Conservation (phyloP, 1,140 invertebrate species). For the Venturia canescens region DNA sequence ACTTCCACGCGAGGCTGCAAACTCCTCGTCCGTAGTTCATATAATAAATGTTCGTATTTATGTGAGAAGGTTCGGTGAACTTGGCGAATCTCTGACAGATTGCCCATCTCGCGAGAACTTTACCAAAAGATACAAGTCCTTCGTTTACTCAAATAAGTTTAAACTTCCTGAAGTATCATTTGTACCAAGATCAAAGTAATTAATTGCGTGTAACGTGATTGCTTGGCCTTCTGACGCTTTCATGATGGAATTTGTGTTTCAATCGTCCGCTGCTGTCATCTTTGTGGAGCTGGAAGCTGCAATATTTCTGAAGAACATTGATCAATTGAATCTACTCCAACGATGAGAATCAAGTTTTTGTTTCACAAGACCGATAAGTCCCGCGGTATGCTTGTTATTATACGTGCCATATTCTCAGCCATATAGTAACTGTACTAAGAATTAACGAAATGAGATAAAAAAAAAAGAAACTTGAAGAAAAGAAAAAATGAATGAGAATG, state of each 20-base stretch:
- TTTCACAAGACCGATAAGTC: conserved; percentile 13
- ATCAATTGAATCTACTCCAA: conserved; percentile 1
- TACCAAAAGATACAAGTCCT: neutral
- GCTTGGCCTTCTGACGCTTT: neutral
- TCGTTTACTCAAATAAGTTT: neutral
- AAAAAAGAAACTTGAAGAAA: conserved; percentile 6
- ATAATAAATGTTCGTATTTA: conserved; percentile 47
- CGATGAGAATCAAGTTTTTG: conserved; percentile 23
- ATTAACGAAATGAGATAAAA: neutral
- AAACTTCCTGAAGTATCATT: neutral
- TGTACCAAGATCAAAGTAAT: neutral
- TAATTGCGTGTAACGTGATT: neutral
- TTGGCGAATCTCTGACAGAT: conserved; percentile 30
- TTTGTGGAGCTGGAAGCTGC: neutral
- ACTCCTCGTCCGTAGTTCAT: conserved; percentile 15
- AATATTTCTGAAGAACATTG: conserved; percentile 2
- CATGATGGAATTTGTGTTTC: neutral
- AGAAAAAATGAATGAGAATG: neutral
- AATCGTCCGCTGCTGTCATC: neutral
- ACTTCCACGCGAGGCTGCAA: conserved; percentile 18
- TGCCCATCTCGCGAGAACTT: conserved; percentile 15
- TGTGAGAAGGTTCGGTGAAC: conserved; percentile 42
- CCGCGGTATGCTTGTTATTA: conserved; percentile 17
- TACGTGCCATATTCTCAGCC: neutral
- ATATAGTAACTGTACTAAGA: conserved; percentile 4